Base-by-base conservation (phyloP, 1,140 invertebrate genomes). In the Ditylenchus dipsaci region DNA sequence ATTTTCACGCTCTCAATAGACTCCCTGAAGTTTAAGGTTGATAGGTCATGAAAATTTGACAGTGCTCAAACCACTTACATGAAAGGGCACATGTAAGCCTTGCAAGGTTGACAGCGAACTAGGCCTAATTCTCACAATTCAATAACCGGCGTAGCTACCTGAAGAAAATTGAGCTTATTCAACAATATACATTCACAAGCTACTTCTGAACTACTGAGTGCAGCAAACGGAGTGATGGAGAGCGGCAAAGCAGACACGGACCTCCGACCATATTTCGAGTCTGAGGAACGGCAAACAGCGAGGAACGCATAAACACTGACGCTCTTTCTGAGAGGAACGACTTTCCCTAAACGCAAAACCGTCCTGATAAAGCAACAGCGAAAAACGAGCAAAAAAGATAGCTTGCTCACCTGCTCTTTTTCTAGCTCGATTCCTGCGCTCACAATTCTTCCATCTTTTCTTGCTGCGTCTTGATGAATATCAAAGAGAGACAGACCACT, bases 61-160 rank as follows among this genome's bases (percentile, higher is more conserved):
- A 38, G 33, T 38, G 3, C 11, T 11, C 11, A 38, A 38, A 38
- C 83, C 94, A n/a, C 91, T 38, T 38, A 38, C 95, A 98, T 99
- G 79, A 90, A 92, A 1, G 95, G 93, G 84, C 91, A 94, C 91
- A 99, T 98, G 84, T 99, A 99, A 0, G 95, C 95, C 86, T 98
- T 98, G 85, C 96, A 99, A 59, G 96, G 87, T 71, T 90, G 88
- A 84, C 96, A 99, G 33, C 96, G 88, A 38, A 98, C 91, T 15
- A 95, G 95, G 11, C 95, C 95, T 76, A 91, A 85, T 63, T 90
- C 90, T 17, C 93, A 93, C 80, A 95, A 90, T 84, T 95, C 90
- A 19, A 94, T 88, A 58, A 95, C 88, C 0, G 91, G 91, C 9
- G 91, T 90, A 63, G 89, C 87, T 71, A 87, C 87, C 84, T 94